Base-by-base conservation (phyloP, 2,888 invertebrate genomes). In the Ichneumoninae sp. region DNA sequence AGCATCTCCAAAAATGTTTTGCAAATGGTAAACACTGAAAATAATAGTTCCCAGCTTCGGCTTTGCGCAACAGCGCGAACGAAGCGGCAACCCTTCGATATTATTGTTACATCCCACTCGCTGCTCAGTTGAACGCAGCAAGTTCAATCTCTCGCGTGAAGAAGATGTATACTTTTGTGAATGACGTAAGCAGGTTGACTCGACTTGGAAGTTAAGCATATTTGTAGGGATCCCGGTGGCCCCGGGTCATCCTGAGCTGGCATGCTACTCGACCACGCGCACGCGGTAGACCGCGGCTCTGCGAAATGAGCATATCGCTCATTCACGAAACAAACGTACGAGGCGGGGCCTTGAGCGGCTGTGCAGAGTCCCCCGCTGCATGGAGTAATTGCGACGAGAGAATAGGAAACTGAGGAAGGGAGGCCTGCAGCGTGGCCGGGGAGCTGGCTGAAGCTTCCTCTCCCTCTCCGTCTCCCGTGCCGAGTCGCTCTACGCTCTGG, bases 291-390 rank as follows among this genome's bases (percentile, higher is more conserved):
- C 71, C 70, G 60, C 76, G 60, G 70, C 44, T 76, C 70, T 70
- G 50, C 81, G 70, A 71, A 82, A 82, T 66, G 71, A 82, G 76
- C 81, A 36, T 77, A 81, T 81, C 81, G 71, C 81, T 77, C 76
- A 77, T 77, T 73, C 66, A 47, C 66, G 71, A 82, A 77, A 82
- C 82, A 73, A 73, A 82, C 68, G 77, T 47, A 77, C 47, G 70
- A 19, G 70, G 70, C 57, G 22, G 44, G 30, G 44, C 52, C 54
- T 57, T 30, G 33, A 0, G 30, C 26, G n/a, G 6, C 26, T 26
- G 57, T 50, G 40, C 47, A 19, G 30, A 30, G 63, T 50, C 26
- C 47, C 10, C 16, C 65, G 71, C 63, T 60, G 26, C 33, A n/a
- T 33, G 52, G 52, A 77, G 76, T 77, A 82, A 82, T 82, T 70